A percentile compares a stretch with the other conserved stretches of the same genome.
Evolutionary conservation across 2,113 vertebrate species (phyloP).

Genomic region (Ranitomeya variabilis): DNA sequence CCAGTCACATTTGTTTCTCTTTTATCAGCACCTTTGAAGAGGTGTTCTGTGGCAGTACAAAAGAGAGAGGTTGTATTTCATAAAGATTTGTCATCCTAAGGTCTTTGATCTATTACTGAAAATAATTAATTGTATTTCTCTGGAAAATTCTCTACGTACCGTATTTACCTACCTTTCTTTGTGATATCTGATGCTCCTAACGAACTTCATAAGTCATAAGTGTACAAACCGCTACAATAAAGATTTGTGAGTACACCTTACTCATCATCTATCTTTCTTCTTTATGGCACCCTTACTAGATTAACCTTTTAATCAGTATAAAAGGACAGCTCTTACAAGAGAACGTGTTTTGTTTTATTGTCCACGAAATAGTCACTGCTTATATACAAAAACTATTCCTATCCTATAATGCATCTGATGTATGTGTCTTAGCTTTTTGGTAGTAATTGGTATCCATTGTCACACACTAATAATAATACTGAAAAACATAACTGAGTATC

Average conservation of each 20-base stretch:
- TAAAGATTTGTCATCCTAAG: not conserved
- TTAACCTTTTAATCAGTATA: too few relatives aligned
- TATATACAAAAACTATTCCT: too few relatives aligned
- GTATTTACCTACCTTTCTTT: not conserved
- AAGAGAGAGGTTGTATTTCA: not conserved
- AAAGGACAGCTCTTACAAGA: too few relatives aligned
- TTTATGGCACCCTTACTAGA: too few relatives aligned
- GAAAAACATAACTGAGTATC: too few relatives aligned
- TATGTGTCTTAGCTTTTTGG: too few relatives aligned
- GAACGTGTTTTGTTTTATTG: too few relatives aligned
- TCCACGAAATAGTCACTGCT: too few relatives aligned
- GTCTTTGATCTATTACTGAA: conserved; percentile 18
- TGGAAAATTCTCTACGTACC: not conserved
- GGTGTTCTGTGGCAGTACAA: not conserved
- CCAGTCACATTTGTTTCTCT: not conserved
- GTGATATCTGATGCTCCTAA: not conserved
- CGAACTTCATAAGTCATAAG: not conserved
- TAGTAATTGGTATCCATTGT: too few relatives aligned
- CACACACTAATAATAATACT: too few relatives aligned
- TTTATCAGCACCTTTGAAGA: conserved; percentile 38
- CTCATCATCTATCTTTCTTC: too few relatives aligned
- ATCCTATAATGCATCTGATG: too few relatives aligned
- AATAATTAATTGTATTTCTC: not conserved
- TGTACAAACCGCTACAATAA: not conserved
- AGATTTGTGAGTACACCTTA: not conserved